Conservation (phyloP, 2,797 vertebrate genomes). For the Xenopus petersii region DNA sequence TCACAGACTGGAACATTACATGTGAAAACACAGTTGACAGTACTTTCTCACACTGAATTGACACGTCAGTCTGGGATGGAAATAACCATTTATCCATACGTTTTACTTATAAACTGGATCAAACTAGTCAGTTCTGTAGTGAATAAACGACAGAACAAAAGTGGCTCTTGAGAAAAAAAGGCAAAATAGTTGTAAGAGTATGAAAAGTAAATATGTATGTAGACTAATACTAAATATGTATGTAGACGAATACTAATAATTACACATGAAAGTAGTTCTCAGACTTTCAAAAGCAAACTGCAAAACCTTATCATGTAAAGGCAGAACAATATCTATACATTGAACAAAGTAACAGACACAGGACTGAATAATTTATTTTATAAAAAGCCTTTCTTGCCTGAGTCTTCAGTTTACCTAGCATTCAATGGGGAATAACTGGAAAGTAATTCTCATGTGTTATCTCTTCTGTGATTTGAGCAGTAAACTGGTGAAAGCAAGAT, state of each 20-base stretch:
- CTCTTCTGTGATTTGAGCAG: no score
- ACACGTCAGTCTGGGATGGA: neutral
- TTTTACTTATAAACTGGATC: constrained; percentile 1
- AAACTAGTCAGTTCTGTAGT: neutral
- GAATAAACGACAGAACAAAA: neutral
- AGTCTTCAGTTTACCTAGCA: no score
- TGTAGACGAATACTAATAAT: neutral
- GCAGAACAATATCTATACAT: no score
- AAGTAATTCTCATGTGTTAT: no score
- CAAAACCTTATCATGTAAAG: neutral
- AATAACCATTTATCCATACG: neutral
- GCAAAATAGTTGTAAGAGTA: neutral
- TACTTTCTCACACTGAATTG: neutral
- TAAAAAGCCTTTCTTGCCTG: no score
- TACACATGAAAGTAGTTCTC: neutral
- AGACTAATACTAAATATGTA: neutral
- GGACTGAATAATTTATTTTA: no score
- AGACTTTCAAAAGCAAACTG: neutral
- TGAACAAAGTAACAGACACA: no score
- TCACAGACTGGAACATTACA: no score
- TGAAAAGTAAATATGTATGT: constrained; percentile 5
- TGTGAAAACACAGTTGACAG: neutral
- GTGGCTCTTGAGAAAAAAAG: neutral
- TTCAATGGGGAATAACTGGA: no score
- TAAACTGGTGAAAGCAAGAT: no score